phyloP scores from a whole-genome alignment of 2,797 vertebrate species.

The Antrozous pallidus region DNA sequence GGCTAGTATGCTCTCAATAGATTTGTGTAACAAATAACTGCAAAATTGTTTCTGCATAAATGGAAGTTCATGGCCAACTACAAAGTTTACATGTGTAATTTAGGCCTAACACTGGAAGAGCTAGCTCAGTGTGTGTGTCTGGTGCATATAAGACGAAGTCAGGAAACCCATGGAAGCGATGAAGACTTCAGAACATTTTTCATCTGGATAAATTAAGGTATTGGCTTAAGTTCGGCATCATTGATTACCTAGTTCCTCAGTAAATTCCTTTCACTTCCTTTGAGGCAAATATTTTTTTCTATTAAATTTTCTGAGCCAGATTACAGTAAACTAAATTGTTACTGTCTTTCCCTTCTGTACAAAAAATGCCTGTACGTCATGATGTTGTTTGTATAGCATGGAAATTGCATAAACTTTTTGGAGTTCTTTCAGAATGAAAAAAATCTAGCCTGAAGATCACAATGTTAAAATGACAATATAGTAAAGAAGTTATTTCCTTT shows the following conservation, averaged over 20 bases:
- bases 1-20: constrained; percentile 56
- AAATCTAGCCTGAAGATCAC: neutral
- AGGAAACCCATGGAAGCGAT: neutral
- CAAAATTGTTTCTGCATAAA: constrained; percentile 58
- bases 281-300: constrained; percentile 34
- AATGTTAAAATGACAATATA: neutral
- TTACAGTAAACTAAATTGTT: neutral
- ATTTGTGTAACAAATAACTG: constrained; percentile 69
- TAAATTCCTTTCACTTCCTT: constrained; percentile 24
- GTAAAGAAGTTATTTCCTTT: neutral
- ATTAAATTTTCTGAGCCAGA: neutral
- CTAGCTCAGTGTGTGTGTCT: neutral
- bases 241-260: constrained; percentile 41
- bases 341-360: neutral
- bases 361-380: neutral
- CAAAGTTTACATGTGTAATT: constrained; percentile 51
- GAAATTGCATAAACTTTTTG: neutral
- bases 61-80: constrained; percentile 54
- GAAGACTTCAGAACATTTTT: neutral
- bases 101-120: neutral
- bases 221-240: constrained; percentile 26
- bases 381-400: neutral
- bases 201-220: neutral
- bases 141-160: neutral
- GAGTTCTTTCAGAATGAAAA: neutral